Conservation (phyloP, 2,113 vertebrate genomes). For the Pluvianellus socialis region DNA sequence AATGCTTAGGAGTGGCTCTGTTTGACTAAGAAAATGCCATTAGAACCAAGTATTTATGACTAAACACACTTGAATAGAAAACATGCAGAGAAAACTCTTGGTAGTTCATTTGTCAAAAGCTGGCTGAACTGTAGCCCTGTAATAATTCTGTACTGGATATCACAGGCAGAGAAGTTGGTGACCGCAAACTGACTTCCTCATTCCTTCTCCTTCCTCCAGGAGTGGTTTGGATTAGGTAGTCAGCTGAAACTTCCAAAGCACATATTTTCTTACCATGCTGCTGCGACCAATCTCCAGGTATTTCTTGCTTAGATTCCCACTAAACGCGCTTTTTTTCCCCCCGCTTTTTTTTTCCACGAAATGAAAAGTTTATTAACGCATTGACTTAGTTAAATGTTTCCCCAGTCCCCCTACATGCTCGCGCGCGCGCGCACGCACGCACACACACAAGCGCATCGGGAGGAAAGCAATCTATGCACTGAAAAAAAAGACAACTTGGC, state of each 20-base stretch:
- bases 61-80: conserved; percentile 56
- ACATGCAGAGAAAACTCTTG: conserved; percentile 3
- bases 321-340: not conserved
- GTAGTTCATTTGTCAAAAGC: conserved; percentile 50
- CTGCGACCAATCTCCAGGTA: not conserved
- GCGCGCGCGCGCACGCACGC: too few relatives aligned
- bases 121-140: conserved; percentile 57
- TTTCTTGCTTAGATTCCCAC: not conserved
- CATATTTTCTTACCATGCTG: conserved; percentile 20
- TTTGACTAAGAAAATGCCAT: conserved; percentile 51
- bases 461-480: not conserved
- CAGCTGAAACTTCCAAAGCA: conserved; percentile 32
- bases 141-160: conserved; percentile 57
- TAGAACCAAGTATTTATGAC: conserved; percentile 48
- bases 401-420: fast-evolving
- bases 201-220: conserved; percentile 73
- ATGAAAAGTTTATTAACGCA: not conserved
- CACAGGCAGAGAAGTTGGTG: conserved; percentile 19
- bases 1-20: conserved; percentile 42
- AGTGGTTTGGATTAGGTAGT: conserved; percentile 62
- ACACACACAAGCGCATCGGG: not conserved
- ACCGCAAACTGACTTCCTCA: conserved; percentile 74
- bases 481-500: not conserved
- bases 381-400: not conserved
- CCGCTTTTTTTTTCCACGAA: not conserved